Percentiles rank a stretch among this genome's conserved stretches.
Evolutionary conservation across 23 tunicate genomes (phyloP).

Genomic region (Aplidium turbinatum): DNA sequence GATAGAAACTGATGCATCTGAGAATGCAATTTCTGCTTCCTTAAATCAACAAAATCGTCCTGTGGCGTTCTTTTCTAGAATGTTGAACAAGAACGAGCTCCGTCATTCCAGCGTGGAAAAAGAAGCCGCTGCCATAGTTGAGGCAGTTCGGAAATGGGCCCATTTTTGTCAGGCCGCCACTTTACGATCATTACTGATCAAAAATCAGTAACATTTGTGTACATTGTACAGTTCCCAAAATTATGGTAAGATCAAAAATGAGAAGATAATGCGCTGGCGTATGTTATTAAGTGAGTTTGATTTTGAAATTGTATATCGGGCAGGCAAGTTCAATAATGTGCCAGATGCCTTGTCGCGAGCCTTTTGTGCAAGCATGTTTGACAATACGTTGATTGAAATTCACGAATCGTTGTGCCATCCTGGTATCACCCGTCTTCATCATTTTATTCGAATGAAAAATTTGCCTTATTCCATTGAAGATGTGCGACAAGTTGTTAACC

Average conservation of each 20-base stretch:
- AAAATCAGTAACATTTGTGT: constrained; percentile 26
- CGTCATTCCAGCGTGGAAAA: constrained; percentile 17
- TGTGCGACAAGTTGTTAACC: constrained; percentile 5
- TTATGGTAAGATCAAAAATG: constrained; percentile 31
- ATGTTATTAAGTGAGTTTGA: constrained; percentile 15
- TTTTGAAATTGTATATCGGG: constrained; percentile 21
- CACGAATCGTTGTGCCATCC: constrained; percentile 32
- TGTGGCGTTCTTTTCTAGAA: constrained; percentile 32
- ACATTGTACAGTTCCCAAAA: background rate
- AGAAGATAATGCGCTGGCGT: constrained; percentile 37
- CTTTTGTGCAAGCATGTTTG: constrained; percentile 24
- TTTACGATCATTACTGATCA: constrained; percentile 35
- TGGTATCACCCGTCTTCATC: constrained; percentile 4
- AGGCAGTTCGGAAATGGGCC: constrained; percentile 23
- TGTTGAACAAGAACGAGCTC: constrained; percentile 14
- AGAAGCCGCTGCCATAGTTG: constrained; percentile 39
- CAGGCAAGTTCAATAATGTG: constrained; percentile 6
- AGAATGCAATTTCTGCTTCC: constrained; percentile 37
- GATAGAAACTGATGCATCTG: constrained; percentile 35
- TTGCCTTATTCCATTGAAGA: constrained; percentile 32
- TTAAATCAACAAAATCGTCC: constrained; percentile 32
- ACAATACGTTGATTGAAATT: constrained; percentile 14
- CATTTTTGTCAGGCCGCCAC: constrained; percentile 13
- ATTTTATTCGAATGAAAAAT: constrained; percentile 10
- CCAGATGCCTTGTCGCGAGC: constrained; percentile 31